These are phyloP conservation scores for Danio aesculapii DNA, from an alignment of 2,797 vertebrate genomes.

Conservation along the genomic window DNA sequence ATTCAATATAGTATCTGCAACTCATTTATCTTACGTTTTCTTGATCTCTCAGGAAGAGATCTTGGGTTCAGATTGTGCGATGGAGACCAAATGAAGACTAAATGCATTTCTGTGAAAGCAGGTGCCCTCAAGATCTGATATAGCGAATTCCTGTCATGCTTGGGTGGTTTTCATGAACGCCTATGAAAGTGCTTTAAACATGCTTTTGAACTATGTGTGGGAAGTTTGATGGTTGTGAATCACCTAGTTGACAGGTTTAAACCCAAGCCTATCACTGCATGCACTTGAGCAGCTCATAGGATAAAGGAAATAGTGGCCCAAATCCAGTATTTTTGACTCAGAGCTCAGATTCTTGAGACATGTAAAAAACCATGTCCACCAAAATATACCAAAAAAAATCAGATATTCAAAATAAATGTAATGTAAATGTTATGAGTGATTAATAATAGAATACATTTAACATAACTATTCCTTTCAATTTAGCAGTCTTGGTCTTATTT, in stretches of 20 bases:
- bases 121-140: not conserved
- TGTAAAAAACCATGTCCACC: not conserved
- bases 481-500: no score
- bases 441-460: no score
- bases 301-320: not conserved
- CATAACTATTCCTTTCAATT: no score
- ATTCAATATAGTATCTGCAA: not conserved
- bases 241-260: not conserved
- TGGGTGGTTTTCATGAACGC: not conserved
- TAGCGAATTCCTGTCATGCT: not conserved
- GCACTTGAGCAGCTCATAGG: not conserved
- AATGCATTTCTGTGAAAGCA: conserved; percentile 4
- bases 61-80: not conserved
- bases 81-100: not conserved
- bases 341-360: no score
- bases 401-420: no score
- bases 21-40: not conserved
- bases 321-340: no score
- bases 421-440: no score
- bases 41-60: not conserved
- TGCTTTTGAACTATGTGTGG: not conserved
- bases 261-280: not conserved
- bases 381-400: no score
- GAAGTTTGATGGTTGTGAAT: not conserved
- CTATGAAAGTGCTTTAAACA: conserved; percentile 13